phyloP scores from a whole-genome alignment of 2,113 vertebrate genomes.

The Catagonus wagneri region DNA sequence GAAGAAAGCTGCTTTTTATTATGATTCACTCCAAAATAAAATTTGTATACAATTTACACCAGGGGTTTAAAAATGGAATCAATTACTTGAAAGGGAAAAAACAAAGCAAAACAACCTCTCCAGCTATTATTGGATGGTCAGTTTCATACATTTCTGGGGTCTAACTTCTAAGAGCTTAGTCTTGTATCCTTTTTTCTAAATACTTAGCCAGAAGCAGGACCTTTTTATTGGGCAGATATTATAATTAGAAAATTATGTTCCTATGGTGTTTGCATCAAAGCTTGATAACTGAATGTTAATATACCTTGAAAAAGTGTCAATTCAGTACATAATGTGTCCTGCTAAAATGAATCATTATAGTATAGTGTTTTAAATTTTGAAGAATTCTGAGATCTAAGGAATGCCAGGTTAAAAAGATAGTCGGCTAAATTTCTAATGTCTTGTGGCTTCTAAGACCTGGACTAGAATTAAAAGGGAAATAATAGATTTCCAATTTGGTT shows the following conservation, averaged over 20 bases:
- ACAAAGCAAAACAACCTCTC: neutral
- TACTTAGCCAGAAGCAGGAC: constrained; percentile 21
- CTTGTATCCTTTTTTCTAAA: neutral
- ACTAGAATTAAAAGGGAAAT: constrained; percentile 33
- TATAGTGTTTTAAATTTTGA: constrained; percentile 38
- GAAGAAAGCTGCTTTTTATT: constrained; percentile 42
- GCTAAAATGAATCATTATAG: neutral
- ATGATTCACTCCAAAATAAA: constrained; percentile 29
- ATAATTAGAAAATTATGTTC: constrained; percentile 28
- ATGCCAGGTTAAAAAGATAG: constrained; percentile 40
- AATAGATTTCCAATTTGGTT: neutral
- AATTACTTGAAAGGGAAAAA: constrained; percentile 5
- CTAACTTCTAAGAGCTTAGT: neutral
- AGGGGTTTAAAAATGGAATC: constrained; percentile 64
- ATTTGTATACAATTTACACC: constrained; percentile 7
- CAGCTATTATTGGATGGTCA: neutral
- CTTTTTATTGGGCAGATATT: constrained; percentile 37
- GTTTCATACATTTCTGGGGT: neutral
- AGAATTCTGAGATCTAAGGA: constrained; percentile 55
- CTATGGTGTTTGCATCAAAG: neutral
- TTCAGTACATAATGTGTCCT: neutral
- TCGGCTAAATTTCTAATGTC: neutral
- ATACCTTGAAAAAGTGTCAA: neutral
- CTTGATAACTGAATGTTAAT: constrained; percentile 49
- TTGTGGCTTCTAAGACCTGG: neutral